Evolutionary conservation across 1,140 invertebrate genomes (phyloP).

Genomic region (Eciton burchellii): DNA sequence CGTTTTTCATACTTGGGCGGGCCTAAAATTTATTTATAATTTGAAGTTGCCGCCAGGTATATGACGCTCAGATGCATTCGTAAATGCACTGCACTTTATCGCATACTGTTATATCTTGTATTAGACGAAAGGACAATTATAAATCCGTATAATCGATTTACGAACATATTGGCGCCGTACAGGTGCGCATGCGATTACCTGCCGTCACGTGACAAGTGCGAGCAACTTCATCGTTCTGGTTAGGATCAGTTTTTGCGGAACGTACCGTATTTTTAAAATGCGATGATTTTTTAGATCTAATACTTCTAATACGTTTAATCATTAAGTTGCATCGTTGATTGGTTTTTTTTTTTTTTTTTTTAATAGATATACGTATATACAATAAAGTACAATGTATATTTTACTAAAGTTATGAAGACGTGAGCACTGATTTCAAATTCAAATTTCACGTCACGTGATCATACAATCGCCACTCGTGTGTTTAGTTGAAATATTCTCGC

Average conservation of each 20-base stretch:
- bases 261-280: neutral
- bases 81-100: neutral
- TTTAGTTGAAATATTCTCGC: no score
- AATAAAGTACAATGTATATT: no score
- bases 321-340: no score
- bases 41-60: slow-evolving; percentile 25
- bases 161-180: neutral
- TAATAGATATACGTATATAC: no score
- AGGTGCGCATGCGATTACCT: neutral
- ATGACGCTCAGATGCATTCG: neutral
- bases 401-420: no score
- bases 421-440: no score
- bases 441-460: no score
- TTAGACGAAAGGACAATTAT: neutral
- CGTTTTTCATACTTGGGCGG: no score
- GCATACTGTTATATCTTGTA: neutral
- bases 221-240: neutral
- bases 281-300: neutral
- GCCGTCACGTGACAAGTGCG: neutral
- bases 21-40: neutral
- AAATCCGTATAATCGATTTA: neutral
- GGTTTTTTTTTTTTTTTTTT: no score
- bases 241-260: no score
- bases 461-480: no score
- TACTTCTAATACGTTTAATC: no score